Base-by-base conservation (phyloP, 1,140 invertebrate species). In the Drosophila persimilis region DNA sequence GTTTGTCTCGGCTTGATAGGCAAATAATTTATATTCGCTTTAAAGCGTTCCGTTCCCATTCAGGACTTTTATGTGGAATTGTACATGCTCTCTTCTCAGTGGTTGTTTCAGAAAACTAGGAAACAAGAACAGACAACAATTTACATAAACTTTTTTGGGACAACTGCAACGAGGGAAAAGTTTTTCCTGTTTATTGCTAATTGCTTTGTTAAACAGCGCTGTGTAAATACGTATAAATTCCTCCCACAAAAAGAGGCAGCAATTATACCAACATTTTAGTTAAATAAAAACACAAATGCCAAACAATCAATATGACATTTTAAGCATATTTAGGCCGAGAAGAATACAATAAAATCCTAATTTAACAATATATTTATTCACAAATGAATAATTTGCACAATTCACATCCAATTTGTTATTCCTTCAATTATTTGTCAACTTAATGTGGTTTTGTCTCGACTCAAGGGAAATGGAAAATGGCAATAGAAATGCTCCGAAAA, bases 371-470 rank as follows among this genome's bases (percentile, higher is more conserved):
- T 61, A 53, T 8, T 15, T 31, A 35, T 54, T 48, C 17, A 44
- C 8, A 53, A 31, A 61, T 50, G 17, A 11, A 45, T 39, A 53
- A 72, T 72, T 61, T 72, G 29, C n/a, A 22, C 67, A 55, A 73
- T 72, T 72, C 67, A 31, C 69, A 62, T 55, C 20, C 70, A 73
- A 72, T 73, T 73, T 73, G 57, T 45, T 50, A 55, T 29, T 48
- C 6, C 48, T 63, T 44, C 35, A 51, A 69, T 67, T 69, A 50
- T 69, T 69, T 69, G 66, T 69, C 66, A 69, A 70, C 64, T 69
- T 57, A 69, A 69, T 57, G 66, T 69, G 44, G 26, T 65, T 43
- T 17, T 17, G 51, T 1, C 44, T 26, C 7, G 44, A 7, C 66
- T 50, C 66, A 0, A 6, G 63, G 52, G 66, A 70, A 20, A 20